These are phyloP conservation scores for Hippoglossus stenolepis DNA, from an alignment of 2,113 vertebrate genomes.

Conservation along the genomic window DNA sequence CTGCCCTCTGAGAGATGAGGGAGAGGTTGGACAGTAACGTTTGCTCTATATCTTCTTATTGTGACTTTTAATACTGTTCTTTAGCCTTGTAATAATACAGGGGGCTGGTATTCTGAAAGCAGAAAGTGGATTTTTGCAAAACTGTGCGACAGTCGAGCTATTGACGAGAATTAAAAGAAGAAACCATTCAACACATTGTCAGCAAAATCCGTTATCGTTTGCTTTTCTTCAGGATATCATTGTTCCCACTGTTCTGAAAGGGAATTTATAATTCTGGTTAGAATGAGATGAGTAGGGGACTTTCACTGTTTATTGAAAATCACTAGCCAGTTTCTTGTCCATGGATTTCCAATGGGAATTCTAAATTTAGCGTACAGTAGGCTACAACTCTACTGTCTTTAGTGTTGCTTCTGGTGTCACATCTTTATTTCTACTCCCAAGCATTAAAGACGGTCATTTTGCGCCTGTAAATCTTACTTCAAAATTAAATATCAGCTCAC, in stretches of 20 bases:
- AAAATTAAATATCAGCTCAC: slow-evolving; percentile 56
- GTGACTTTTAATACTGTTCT: not conserved
- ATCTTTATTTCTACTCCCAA: not conserved
- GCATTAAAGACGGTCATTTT: not conserved
- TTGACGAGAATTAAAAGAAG: slow-evolving; percentile 16
- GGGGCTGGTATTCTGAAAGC: not conserved
- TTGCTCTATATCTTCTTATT: slow-evolving; percentile 30
- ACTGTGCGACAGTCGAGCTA: slow-evolving; percentile 17
- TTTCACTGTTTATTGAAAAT: slow-evolving; percentile 35
- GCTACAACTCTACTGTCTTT: not conserved
- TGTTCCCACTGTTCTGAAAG: not conserved
- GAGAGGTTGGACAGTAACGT: slow-evolving; percentile 11
- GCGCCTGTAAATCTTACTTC: slow-evolving; percentile 3
- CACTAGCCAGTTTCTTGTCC: slow-evolving; percentile 21
- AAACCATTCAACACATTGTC: not conserved
- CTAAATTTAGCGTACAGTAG: slow-evolving; percentile 14
- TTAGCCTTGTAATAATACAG: not conserved
- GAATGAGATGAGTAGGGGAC: too few species aligned
- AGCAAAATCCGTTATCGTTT: not conserved
- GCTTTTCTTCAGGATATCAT: slow-evolving; percentile 1
- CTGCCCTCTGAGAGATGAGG: slow-evolving; percentile 55
- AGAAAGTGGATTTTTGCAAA: slow-evolving; percentile 7
- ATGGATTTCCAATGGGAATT: slow-evolving; percentile 32
- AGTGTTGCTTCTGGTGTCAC: too few species aligned
- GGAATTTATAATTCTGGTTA: not conserved